Evolutionary conservation across 2,888 invertebrate species (phyloP).

Genomic region (Philonicus albiceps): DNA sequence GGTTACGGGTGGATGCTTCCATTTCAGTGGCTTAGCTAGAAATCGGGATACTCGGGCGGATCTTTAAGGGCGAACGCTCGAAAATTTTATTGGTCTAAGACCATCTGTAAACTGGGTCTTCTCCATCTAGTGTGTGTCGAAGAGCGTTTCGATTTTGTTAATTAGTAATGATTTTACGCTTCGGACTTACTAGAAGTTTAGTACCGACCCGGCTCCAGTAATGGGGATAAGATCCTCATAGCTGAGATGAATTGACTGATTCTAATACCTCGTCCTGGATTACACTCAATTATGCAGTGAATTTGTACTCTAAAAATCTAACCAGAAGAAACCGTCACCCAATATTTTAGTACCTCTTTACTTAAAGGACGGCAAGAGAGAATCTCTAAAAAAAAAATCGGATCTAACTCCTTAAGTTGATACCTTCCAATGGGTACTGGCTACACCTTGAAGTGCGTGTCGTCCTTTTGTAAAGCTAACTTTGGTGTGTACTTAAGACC

Average conservation of each 20-base stretch:
- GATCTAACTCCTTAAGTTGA: background rate
- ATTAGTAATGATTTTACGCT: constrained; percentile 36
- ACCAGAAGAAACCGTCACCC: too few species aligned
- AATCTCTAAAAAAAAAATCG: background rate
- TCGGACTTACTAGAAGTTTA: background rate
- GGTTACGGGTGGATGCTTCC: constrained; percentile 43
- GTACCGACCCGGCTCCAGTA: background rate
- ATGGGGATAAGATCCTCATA: background rate
- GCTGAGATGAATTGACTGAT: background rate
- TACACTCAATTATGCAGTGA: background rate
- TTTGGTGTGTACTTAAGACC: constrained; percentile 52
- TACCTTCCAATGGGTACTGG: background rate
- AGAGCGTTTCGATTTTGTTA: constrained; percentile 25
- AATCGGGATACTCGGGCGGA: background rate
- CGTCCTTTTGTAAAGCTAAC: constrained; percentile 51
- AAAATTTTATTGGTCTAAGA: constrained; percentile 33
- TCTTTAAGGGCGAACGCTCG: background rate
- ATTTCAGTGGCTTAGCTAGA: constrained; percentile 31
- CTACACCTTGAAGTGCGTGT: constrained; percentile 41
- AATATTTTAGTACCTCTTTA: background rate
- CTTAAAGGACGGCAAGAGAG: background rate
- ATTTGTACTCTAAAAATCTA: background rate
- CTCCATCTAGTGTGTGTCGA: background rate
- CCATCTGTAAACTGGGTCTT: constrained; percentile 4
- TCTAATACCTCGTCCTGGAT: background rate